Percentiles rank a stretch among this genome's conserved stretches.
phyloP scores from a whole-genome alignment of 2,113 vertebrate genomes.

The Taxidea taxus region DNA sequence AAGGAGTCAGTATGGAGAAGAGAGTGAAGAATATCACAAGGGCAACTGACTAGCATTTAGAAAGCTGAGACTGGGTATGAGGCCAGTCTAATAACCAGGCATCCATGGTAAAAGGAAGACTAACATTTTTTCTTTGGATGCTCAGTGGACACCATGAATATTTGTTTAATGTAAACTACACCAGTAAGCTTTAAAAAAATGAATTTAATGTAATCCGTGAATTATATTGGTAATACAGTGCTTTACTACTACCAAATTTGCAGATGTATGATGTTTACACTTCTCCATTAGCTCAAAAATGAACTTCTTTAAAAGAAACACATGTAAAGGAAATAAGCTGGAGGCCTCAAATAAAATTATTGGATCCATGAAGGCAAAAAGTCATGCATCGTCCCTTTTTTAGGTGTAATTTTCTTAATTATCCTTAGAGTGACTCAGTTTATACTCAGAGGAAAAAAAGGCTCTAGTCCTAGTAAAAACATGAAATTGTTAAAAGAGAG shows the following conservation, averaged over 20 bases:
- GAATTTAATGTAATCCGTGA: not conserved
- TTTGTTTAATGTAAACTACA: not conserved
- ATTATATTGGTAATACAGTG: not conserved
- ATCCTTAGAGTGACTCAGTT: not conserved
- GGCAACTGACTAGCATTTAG: not conserved
- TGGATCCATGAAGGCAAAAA: slow-evolving; percentile 10
- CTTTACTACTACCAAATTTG: not conserved
- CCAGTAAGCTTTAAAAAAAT: not conserved
- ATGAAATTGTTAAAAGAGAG: not conserved
- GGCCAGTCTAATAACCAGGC: not conserved
- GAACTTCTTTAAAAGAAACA: slow-evolving; percentile 1
- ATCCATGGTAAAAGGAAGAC: not conserved
- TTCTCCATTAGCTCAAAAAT: not conserved
- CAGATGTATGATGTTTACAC: not conserved
- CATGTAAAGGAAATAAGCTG: not conserved
- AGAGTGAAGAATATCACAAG: not conserved
- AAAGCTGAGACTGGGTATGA: not conserved
- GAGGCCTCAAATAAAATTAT: slow-evolving; percentile 18
- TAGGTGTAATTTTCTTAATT: slow-evolving; percentile 25
- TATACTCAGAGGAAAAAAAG: not conserved
- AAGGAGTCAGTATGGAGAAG: not conserved
- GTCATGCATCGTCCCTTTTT: not conserved
- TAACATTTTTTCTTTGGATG: not conserved
- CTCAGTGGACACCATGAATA: not conserved
- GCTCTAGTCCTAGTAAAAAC: not conserved